phyloP scores from a whole-genome alignment of 2,797 vertebrate species.

The Calcarius lapponicus region DNA sequence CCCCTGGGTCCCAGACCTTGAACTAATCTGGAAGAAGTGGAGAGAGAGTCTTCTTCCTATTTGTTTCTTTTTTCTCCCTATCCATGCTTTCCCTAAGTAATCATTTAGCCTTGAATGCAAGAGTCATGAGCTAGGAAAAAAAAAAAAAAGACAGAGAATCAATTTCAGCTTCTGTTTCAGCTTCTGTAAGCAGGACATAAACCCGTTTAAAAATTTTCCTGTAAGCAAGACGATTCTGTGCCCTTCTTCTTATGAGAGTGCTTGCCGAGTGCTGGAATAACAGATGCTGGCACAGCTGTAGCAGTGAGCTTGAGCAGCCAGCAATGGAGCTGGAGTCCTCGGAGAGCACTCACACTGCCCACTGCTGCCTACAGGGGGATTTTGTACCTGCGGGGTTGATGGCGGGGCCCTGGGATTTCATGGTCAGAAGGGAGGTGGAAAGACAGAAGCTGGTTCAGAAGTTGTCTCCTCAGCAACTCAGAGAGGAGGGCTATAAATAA shows the following conservation, averaged over 20 bases:
- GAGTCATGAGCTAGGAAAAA: background rate
- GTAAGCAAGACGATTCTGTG: background rate
- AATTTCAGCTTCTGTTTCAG: background rate
- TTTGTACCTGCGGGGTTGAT: accelerated
- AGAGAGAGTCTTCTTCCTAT: background rate
- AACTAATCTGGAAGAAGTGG: background rate
- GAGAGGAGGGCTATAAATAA: background rate
- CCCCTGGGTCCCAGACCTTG: background rate
- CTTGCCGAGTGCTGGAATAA: background rate
- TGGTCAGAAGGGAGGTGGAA: background rate
- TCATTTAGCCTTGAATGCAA: background rate
- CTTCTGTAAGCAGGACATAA: too few species aligned
- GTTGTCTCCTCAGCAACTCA: background rate
- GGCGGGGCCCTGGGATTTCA: background rate
- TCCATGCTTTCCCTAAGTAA: background rate
- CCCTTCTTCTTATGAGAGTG: background rate
- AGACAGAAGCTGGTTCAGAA: background rate
- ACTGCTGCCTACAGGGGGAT: background rate
- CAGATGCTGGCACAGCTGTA: background rate
- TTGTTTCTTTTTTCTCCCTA: background rate
- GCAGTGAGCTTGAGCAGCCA: background rate
- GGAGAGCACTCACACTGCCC: accelerated
- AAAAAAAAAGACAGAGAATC: background rate
- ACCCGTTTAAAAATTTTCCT: too few species aligned
- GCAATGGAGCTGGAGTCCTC: accelerated